phyloP scores from a whole-genome alignment of 2,113 vertebrate species.

The Amphilophus citrinellus region DNA sequence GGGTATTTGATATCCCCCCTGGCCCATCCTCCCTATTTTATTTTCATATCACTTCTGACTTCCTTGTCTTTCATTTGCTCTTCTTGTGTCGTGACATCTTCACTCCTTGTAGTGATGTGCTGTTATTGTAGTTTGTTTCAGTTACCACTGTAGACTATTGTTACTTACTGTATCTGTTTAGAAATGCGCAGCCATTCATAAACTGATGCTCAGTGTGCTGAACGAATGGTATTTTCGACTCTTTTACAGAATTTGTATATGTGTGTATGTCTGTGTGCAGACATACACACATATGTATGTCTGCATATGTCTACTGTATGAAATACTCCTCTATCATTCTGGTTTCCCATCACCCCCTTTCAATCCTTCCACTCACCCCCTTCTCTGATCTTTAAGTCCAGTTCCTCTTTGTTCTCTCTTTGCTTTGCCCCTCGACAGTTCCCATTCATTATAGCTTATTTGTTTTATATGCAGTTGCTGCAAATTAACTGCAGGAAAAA shows the following conservation, averaged over 20 bases:
- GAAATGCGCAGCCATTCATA: constrained; percentile 19
- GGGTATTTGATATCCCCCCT: constrained; percentile 1
- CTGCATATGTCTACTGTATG: constrained; percentile 30
- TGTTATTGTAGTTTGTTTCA: constrained; percentile 6
- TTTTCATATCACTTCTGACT: neutral
- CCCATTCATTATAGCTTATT: neutral
- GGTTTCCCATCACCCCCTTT: neutral
- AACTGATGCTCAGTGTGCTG: constrained; percentile 10
- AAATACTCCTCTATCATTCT: constrained; percentile 53
- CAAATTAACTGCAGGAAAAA: neutral
- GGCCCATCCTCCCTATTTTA: neutral
- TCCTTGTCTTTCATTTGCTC: constrained; percentile 17
- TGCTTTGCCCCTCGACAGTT: neutral
- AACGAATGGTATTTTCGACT: constrained; percentile 50
- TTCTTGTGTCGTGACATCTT: neutral
- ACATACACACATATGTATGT: too few species aligned
- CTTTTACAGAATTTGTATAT: constrained; percentile 3
- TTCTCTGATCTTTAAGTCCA: neutral
- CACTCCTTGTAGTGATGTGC: neutral
- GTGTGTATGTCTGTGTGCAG: neutral
- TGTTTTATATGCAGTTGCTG: neutral
- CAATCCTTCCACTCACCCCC: neutral
- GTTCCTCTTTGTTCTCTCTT: neutral
- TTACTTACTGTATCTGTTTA: neutral
- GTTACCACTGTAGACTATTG: constrained; percentile 23